phyloP scores from a whole-genome alignment of 2,113 vertebrate species.

The Microcebus murinus region DNA sequence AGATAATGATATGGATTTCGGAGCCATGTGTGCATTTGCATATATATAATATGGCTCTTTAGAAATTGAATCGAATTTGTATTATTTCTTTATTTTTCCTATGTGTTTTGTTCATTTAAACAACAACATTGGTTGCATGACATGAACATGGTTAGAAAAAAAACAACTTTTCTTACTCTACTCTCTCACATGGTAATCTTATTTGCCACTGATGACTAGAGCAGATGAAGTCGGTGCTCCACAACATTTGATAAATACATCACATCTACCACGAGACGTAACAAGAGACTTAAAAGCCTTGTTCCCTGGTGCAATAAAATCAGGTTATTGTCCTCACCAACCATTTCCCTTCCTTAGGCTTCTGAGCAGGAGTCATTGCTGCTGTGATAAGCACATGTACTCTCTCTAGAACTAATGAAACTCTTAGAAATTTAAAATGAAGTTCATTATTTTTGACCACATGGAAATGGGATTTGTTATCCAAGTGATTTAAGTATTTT shows the following conservation, averaged over 20 bases:
- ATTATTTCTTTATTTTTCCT: conserved; percentile 46
- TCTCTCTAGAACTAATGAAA: conserved; percentile 35
- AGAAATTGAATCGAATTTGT: conserved; percentile 1
- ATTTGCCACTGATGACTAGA: conserved; percentile 68
- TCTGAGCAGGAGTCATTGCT: background rate
- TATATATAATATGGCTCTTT: background rate
- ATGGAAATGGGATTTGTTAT: background rate
- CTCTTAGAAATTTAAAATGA: background rate
- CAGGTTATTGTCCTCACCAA: conserved; percentile 65
- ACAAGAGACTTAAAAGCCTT: conserved; percentile 36
- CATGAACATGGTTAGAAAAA: conserved; percentile 56
- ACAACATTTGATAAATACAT: conserved; percentile 64
- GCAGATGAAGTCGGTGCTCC: conserved; percentile 46
- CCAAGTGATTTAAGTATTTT: background rate
- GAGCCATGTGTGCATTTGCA: background rate
- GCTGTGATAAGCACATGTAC: background rate
- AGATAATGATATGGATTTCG: background rate
- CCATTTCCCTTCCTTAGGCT: accelerated
- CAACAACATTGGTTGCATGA: conserved; percentile 21
- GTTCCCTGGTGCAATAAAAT: conserved; percentile 58
- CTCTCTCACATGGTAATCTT: conserved; percentile 58
- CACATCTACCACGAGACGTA: conserved; percentile 8
- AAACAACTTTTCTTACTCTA: background rate
- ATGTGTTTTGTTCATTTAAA: conserved; percentile 59
- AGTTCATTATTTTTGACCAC: conserved; percentile 32